phyloP scores from a whole-genome alignment of 2,888 invertebrate species.

The Nysson spinosus region DNA sequence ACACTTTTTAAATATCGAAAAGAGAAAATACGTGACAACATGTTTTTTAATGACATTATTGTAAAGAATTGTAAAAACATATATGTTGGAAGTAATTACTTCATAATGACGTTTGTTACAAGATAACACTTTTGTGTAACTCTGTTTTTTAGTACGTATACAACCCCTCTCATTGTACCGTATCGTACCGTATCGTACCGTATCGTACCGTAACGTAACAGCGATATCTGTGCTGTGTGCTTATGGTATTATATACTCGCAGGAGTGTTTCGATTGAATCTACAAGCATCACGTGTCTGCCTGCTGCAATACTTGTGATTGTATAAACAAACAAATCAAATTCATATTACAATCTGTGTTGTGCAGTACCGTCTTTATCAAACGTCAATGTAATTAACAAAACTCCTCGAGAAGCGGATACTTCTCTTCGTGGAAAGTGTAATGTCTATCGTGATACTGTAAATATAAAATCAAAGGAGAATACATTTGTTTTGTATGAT shows the following conservation, averaged over 20 bases:
- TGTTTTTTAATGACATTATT: slow-evolving; percentile 66
- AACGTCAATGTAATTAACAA: slow-evolving; percentile 34
- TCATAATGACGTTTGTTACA: slow-evolving; percentile 70
- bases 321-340: slow-evolving; percentile 67
- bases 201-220: too few relatives aligned
- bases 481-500: not conserved
- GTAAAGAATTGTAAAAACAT: slow-evolving; percentile 70
- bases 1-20: slow-evolving; percentile 11
- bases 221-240: slow-evolving; percentile 73
- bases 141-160: slow-evolving; percentile 69
- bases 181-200: too few relatives aligned
- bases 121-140: slow-evolving; percentile 70
- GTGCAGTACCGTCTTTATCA: slow-evolving; percentile 67
- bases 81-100: slow-evolving; percentile 66
- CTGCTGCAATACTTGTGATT: slow-evolving; percentile 66
- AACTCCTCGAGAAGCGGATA: too few relatives aligned
- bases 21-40: slow-evolving; percentile 54
- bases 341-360: slow-evolving; percentile 53
- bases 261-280: slow-evolving; percentile 67
- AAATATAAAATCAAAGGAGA: not conserved
- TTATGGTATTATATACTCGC: slow-evolving; percentile 75
- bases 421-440: slow-evolving; percentile 14
- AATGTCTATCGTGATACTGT: slow-evolving; percentile 13
- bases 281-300: slow-evolving; percentile 62
- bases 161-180: slow-evolving; percentile 71